Conservation (phyloP, 2,113 vertebrate species). For the Solenodon paradoxus region DNA sequence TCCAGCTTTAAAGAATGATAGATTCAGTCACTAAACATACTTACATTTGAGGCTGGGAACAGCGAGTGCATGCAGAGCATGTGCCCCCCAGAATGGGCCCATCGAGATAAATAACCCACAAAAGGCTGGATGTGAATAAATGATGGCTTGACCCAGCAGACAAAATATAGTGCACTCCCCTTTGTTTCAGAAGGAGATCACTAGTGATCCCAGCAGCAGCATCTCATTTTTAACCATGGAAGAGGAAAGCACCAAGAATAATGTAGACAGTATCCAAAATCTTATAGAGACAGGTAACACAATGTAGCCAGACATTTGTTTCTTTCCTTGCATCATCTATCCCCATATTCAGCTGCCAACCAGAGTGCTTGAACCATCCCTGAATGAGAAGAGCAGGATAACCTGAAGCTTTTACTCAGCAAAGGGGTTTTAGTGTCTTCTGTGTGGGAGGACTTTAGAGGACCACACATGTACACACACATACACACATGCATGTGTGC, state of each 20-base stretch:
- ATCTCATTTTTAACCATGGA: neutral
- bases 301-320: neutral
- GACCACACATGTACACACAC: neutral
- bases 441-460: neutral
- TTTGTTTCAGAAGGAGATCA: neutral
- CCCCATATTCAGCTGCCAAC: neutral
- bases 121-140: neutral
- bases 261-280: neutral
- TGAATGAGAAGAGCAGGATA: neutral
- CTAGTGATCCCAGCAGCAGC: neutral
- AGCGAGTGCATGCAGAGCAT: neutral
- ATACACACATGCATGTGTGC: neutral
- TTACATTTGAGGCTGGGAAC: neutral
- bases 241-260: neutral
- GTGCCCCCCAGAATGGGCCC: neutral
- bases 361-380: neutral
- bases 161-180: neutral
- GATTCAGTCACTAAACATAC: neutral
- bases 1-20: constrained; percentile 20
- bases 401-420: neutral
- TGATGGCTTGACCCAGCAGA: neutral
- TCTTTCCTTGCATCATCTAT: neutral
- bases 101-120: neutral
- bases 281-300: neutral
- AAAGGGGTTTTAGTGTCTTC: neutral